Evolutionary conservation across 2,797 vertebrate species (phyloP), one percentile per base, ranked within the genome.

Genomic region (Parambassis ranga): DNA sequence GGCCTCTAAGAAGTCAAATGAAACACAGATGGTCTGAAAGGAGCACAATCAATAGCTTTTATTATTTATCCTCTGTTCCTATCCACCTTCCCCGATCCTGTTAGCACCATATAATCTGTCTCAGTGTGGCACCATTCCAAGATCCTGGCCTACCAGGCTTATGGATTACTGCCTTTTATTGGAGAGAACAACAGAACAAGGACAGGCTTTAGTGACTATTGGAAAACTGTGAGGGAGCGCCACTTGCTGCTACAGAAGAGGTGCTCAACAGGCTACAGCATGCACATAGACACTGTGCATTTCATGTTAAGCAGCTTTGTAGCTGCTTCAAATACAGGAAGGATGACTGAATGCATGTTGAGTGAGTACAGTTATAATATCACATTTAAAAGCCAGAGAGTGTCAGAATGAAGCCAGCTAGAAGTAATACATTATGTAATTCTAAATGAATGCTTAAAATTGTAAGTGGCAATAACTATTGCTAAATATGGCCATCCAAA

Each of bases 101-200:
- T 91, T 87, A 87, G 80, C 60, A 65, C 65, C 76, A 67, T 63
- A 65, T 91, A 87, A 90, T 91, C 89, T 84, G 64, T 85, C 85
- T 89, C 76, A 82, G 83, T 60, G 77, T 83, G 87, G 81, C 81
- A 81, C 63, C 64, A 52, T 68, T 82, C 69, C 81, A 63, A 52
- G 79, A 87, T 73, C 60, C 77, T n/a, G 77, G 57, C 56, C 48
- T 68, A 65, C 77, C 49, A 65, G 63, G 73, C 27, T 77, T 62
- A 77, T 68, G 79, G 79, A 88, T 84, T 86, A 82, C 36, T 32
- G 36, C 57, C 62, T 71, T 76, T 84, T 78, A 83, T 83, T 79
- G 51, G 41, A 67, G 55, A 64, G 53, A 75, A 79, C 68, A 84
- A 66, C 50, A 80, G 69, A 73, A 78, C 67, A 75, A 80, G 61